Percentiles rank a stretch among this genome's conserved stretches.
Conservation (phyloP, 1,140 invertebrate species). For the Halictus rubicundus region DNA sequence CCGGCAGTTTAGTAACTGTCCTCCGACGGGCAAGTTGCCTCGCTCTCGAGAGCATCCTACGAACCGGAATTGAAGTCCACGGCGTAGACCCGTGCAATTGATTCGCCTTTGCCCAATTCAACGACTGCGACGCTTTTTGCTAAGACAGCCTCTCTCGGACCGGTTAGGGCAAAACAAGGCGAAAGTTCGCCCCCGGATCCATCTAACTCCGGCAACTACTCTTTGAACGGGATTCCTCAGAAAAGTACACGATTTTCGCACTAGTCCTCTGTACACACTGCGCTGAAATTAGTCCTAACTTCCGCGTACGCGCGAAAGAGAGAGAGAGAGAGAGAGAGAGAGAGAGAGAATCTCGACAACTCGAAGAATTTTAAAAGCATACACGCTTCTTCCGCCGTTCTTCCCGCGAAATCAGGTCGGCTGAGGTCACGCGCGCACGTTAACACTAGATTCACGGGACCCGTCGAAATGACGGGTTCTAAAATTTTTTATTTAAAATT, state of each 20-base stretch:
- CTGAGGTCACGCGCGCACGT: background rate
- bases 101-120: constrained; percentile 27
- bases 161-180: background rate
- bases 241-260: background rate
- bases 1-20: constrained; percentile 41
- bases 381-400: background rate
- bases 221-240: background rate
- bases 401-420: background rate
- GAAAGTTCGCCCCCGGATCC: background rate
- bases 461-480: no score
- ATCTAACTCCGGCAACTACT: constrained; percentile 1
- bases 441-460: no score
- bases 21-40: constrained; percentile 18
- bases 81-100: constrained; percentile 28
- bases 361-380: background rate
- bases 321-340: no score
- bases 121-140: constrained; percentile 14
- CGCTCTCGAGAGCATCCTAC: constrained; percentile 7
- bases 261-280: background rate
- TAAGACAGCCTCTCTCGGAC: background rate
- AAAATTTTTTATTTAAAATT: no score
- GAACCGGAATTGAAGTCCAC: constrained; percentile 12
- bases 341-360: background rate
- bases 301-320: no score
- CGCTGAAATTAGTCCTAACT: background rate